Evolutionary conservation across 2,888 invertebrate genomes (phyloP).

Genomic region (Sabellastarte sp.): DNA sequence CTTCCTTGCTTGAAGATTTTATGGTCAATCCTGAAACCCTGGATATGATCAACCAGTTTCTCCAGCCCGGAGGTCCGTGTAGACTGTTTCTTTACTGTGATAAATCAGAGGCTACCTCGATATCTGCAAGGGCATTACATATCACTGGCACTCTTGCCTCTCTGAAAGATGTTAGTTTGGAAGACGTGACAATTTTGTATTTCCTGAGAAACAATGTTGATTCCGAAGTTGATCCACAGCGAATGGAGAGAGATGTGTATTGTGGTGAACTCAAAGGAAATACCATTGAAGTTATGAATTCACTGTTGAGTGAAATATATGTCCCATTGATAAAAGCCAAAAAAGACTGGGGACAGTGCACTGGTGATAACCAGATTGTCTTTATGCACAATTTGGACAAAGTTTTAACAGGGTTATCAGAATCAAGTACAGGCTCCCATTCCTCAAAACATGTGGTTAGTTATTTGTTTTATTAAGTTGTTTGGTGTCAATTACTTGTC

Average conservation of each 20-base stretch:
- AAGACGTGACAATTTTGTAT: constrained; percentile 49
- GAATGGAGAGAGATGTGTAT: constrained; percentile 54
- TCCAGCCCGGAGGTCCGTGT: constrained; percentile 51
- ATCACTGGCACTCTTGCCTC: constrained; percentile 49
- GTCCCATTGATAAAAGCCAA: constrained; percentile 53
- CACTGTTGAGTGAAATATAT: constrained; percentile 54
- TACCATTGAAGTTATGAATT: constrained; percentile 48
- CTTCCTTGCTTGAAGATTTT: constrained; percentile 54
- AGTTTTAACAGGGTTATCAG: constrained; percentile 46
- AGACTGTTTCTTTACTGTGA: constrained; percentile 55
- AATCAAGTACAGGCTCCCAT: constrained; percentile 48
- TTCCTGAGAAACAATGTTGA: constrained; percentile 51
- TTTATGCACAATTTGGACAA: constrained; percentile 53
- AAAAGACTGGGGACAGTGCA: constrained; percentile 56
- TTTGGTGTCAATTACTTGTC: no score
- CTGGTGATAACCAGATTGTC: constrained; percentile 46
- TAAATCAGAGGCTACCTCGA: constrained; percentile 40
- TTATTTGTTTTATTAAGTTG: no score
- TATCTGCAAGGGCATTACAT: constrained; percentile 42
- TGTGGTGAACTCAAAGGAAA: constrained; percentile 58
- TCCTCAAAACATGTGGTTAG: constrained; percentile 52
- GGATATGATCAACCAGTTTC: constrained; percentile 51
- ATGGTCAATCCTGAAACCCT: constrained; percentile 52
- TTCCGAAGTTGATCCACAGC: constrained; percentile 50
- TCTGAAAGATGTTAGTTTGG: constrained; percentile 48